phyloP scores from a whole-genome alignment of 2,797 vertebrate genomes.

The Spinus pinus region DNA sequence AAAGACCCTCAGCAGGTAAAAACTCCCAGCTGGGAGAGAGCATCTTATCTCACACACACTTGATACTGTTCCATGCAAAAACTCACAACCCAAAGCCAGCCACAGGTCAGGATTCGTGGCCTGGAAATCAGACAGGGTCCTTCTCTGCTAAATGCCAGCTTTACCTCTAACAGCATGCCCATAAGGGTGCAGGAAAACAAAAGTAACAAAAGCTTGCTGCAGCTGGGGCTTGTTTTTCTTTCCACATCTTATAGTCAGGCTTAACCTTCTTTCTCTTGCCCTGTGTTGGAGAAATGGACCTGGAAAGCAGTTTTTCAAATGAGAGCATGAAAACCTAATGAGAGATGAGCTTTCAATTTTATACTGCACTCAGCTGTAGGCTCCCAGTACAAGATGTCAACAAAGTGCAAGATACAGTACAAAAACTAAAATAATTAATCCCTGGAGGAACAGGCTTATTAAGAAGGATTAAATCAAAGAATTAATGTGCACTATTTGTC shows the following conservation, averaged over 20 bases:
- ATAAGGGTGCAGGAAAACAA: neutral
- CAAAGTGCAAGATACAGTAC: slow-evolving; percentile 64
- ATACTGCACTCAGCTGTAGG: neutral
- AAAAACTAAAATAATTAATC: slow-evolving; percentile 67
- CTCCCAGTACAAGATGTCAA: slow-evolving; percentile 62
- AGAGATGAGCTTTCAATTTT: slow-evolving; percentile 53
- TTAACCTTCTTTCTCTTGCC: neutral
- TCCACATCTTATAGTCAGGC: neutral
- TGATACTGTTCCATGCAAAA: neutral
- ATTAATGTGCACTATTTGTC: slow-evolving; percentile 44
- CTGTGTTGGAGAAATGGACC: neutral
- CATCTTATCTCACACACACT: neutral
- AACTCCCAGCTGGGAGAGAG: neutral
- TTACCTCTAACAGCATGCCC: neutral
- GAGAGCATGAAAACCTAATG: slow-evolving; percentile 28
- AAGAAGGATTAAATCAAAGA: slow-evolving; percentile 69
- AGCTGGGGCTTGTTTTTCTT: neutral
- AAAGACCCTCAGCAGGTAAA: neutral
- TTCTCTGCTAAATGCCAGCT: neutral
- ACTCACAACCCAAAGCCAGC: neutral
- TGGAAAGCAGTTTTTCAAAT: slow-evolving; percentile 11
- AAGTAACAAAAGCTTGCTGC: neutral
- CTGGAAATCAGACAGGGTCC: neutral
- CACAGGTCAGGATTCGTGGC: neutral
- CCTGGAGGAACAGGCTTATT: slow-evolving; percentile 65